Conservation (phyloP, 2,888 invertebrate genomes). For the Sinodicranocentrus sp. region DNA sequence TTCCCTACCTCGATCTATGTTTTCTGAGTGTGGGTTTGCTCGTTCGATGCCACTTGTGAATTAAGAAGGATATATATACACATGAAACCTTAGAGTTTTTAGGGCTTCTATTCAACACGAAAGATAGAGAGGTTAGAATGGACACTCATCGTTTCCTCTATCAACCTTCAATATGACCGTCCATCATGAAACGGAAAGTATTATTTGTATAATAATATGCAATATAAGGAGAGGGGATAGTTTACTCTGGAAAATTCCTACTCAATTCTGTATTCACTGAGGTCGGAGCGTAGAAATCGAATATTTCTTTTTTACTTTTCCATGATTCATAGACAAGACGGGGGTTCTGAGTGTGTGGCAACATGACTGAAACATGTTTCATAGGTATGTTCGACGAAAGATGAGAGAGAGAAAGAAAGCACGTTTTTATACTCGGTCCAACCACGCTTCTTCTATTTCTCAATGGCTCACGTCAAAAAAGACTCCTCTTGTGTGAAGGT, state of each 20-base stretch:
- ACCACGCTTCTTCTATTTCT: conserved; percentile 25
- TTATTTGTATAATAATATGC: not conserved
- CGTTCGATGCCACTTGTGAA: not conserved
- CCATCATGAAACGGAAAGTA: not conserved
- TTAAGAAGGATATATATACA: conserved; percentile 14
- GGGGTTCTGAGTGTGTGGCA: not conserved
- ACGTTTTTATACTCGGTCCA: conserved; percentile 37
- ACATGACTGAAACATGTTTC: conserved; percentile 25
- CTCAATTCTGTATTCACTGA: too few species aligned
- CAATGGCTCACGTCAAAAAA: conserved; percentile 18
- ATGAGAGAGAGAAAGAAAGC: conserved; percentile 21
- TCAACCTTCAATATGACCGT: not conserved
- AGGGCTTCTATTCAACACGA: conserved; percentile 1
- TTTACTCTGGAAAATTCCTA: not conserved
- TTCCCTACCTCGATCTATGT: not conserved
- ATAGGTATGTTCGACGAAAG: not conserved
- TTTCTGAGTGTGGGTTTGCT: conserved; percentile 3
- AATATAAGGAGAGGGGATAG: not conserved
- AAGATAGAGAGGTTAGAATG: not conserved
- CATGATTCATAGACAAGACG: not conserved
- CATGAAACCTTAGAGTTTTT: not conserved
- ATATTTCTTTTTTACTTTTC: conserved; percentile 6
- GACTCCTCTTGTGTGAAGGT: too few species aligned
- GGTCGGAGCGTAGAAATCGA: not conserved
- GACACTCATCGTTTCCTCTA: not conserved